Conservation (phyloP, 2,113 vertebrate genomes). For the Heterocephalus glaber region DNA sequence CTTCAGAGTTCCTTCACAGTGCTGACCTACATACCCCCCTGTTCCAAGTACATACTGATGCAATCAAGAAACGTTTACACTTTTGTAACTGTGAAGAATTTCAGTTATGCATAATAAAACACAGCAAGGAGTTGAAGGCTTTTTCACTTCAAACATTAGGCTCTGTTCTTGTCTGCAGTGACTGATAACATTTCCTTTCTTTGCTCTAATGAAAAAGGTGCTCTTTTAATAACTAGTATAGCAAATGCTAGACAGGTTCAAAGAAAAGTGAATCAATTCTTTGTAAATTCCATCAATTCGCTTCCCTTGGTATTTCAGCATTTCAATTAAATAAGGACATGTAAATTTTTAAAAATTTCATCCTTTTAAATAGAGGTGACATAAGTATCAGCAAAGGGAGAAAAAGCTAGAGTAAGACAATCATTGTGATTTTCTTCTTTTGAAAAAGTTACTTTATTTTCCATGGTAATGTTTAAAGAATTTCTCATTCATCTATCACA, state of each 20-base stretch:
- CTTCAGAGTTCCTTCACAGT: not conserved
- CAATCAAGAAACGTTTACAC: constrained; percentile 77
- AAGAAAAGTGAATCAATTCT: constrained; percentile 49
- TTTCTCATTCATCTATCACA: constrained; percentile 34
- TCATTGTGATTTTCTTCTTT: constrained; percentile 52
- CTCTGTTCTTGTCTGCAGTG: constrained; percentile 33
- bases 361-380: not conserved
- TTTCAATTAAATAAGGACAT: constrained; percentile 23
- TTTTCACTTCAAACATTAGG: constrained; percentile 46
- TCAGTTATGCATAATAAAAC: constrained; percentile 80
- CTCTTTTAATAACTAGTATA: not conserved
- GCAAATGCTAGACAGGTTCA: not conserved
- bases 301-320: constrained; percentile 18
- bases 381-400: not conserved
- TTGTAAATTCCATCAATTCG: not conserved
- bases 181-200: constrained; percentile 59
- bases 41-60: constrained; percentile 75
- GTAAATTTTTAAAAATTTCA: not conserved
- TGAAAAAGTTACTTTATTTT: constrained; percentile 67
- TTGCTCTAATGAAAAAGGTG: not conserved
- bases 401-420: constrained; percentile 52
- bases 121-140: constrained; percentile 57
- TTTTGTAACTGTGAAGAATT: constrained; percentile 78
- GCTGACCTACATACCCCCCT: constrained; percentile 22
- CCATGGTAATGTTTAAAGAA: constrained; percentile 59